phyloP scores from a whole-genome alignment of 2,888 invertebrate species.

The Arctia plantaginis region DNA sequence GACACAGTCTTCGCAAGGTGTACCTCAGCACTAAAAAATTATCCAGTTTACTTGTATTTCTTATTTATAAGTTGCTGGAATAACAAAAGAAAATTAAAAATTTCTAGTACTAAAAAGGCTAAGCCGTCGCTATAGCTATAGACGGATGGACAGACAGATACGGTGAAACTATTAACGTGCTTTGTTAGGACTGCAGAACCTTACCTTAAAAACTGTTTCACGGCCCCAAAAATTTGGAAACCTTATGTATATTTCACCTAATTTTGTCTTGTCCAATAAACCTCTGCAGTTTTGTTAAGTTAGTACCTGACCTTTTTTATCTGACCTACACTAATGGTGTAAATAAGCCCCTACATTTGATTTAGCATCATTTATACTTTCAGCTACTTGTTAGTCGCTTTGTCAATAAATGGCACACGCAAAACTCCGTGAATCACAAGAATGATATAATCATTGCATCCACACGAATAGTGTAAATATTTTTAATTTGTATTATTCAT shows the following conservation, averaged over 20 bases:
- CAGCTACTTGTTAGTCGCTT: neutral
- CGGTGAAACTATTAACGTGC: too few relatives aligned
- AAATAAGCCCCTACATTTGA: neutral
- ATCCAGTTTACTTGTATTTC: too few relatives aligned
- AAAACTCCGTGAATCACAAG: conserved; percentile 14
- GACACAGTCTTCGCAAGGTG: too few relatives aligned
- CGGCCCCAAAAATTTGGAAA: conserved; percentile 11
- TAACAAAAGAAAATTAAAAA: too few relatives aligned
- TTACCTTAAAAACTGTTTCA: conserved; percentile 7
- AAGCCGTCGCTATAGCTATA: too few relatives aligned
- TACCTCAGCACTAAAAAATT: too few relatives aligned
- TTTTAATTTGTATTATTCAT: conserved; percentile 35
- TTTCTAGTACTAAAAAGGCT: too few relatives aligned
- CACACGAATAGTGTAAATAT: conserved; percentile 32
- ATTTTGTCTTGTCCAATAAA: neutral
- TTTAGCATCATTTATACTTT: conserved; percentile 5
- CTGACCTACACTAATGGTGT: conserved; percentile 12
- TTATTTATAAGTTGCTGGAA: too few relatives aligned
- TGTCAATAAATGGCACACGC: conserved; percentile 2
- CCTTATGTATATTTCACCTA: neutral
- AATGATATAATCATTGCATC: conserved; percentile 20
- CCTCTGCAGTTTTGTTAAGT: neutral
- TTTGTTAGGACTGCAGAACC: too few relatives aligned
- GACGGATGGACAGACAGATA: too few relatives aligned
- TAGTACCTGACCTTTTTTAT: too few relatives aligned